A percentile compares a stretch with the other conserved stretches of the same genome.
These are phyloP conservation scores for Rousettus madagascariensis DNA, from an alignment of 2,797 vertebrate species.

Conservation along the genomic window DNA sequence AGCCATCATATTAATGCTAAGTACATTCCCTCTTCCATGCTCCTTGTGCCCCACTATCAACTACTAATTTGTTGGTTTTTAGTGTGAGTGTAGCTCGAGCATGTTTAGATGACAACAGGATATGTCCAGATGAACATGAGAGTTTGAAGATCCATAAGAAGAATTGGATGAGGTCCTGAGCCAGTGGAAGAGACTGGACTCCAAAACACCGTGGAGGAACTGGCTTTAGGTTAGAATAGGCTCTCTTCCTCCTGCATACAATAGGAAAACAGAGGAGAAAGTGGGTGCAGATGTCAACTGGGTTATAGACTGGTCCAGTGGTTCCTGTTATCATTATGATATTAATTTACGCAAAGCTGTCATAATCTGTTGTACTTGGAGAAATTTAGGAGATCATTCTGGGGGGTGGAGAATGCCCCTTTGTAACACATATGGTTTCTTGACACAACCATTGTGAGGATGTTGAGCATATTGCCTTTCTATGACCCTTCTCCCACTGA, in stretches of 20 bases:
- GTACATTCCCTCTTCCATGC: no score
- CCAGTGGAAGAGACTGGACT: background rate
- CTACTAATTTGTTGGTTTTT: no score
- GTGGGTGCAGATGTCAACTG: rapidly evolving
- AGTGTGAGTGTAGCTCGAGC: background rate
- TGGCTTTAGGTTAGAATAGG: background rate
- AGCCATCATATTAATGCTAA: no score
- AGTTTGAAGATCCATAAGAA: background rate
- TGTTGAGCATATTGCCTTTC: background rate
- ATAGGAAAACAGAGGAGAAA: background rate
- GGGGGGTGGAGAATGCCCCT: background rate
- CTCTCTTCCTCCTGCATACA: background rate
- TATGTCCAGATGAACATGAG: background rate
- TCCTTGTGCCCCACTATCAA: no score
- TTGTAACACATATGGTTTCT: background rate
- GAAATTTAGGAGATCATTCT: background rate
- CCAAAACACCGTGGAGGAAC: background rate
- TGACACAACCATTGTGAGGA: background rate
- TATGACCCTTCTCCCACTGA: rapidly evolving
- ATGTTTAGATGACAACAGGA: background rate
- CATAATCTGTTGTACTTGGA: background rate
- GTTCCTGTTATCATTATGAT: background rate
- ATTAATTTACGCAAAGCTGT: background rate
- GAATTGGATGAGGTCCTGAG: background rate
- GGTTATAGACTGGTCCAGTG: background rate